phyloP scores from a whole-genome alignment of 2,113 vertebrate genomes.

The Notechis scutatus region DNA sequence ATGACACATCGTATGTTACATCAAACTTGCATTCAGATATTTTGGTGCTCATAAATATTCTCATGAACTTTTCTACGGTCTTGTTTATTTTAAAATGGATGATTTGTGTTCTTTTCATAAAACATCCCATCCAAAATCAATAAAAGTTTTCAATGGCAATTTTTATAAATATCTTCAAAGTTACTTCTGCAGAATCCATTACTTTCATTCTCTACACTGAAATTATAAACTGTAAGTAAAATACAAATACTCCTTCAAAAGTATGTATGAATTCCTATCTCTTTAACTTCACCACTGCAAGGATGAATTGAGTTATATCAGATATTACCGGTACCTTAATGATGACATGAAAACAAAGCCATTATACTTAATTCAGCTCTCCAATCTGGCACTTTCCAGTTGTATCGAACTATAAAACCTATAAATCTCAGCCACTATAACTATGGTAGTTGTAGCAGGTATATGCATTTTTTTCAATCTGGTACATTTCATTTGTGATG shows the following conservation, averaged over 20 bases:
- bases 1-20: no score
- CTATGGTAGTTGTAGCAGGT: background rate
- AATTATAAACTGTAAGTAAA: constrained; percentile 32
- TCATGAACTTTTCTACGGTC: constrained; percentile 38
- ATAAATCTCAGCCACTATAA: background rate
- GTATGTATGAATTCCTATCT: background rate
- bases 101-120: constrained; percentile 63
- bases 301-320: background rate
- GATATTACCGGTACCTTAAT: background rate
- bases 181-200: background rate
- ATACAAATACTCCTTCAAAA: constrained; percentile 37
- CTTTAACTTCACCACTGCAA: background rate
- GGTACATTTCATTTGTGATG: background rate
- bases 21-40: background rate
- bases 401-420: background rate
- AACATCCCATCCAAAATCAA: constrained; percentile 59
- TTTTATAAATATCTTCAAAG: background rate
- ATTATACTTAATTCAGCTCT: background rate
- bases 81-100: constrained; percentile 60
- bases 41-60: constrained; percentile 53
- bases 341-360: background rate
- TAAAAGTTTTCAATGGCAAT: constrained; percentile 46
- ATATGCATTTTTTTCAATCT: background rate
- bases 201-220: constrained; percentile 14
- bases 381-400: background rate